Evolutionary conservation across 2,113 vertebrate genomes (phyloP).

Genomic region (Brienomyrus brachyistius): DNA sequence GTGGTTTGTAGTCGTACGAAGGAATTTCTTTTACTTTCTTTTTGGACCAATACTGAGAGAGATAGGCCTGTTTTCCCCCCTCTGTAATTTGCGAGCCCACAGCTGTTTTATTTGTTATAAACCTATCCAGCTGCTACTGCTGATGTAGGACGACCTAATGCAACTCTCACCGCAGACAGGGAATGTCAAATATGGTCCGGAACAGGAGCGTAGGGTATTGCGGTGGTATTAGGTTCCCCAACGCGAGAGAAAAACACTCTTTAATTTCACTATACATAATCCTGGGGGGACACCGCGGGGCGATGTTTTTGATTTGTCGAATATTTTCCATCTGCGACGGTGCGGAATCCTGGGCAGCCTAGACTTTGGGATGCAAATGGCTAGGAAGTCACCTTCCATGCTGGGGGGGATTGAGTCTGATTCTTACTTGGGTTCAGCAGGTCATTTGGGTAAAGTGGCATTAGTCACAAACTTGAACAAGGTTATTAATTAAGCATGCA

Average conservation of each 20-base stretch:
- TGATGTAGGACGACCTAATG: conserved; percentile 29
- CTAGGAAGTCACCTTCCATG: neutral
- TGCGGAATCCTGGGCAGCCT: neutral
- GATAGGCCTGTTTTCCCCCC: conserved; percentile 36
- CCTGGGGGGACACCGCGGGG: neutral
- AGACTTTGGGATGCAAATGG: neutral
- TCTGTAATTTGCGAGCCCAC: conserved; percentile 4
- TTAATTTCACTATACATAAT: neutral
- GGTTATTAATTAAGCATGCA: neutral
- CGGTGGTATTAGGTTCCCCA: conserved; percentile 9
- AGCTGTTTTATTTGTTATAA: conserved; percentile 55
- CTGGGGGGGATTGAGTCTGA: neutral
- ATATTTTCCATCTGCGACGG: neutral
- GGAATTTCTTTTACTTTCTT: conserved; percentile 64
- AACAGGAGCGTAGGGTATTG: neutral
- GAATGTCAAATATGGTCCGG: conserved; percentile 23
- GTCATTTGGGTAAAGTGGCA: neutral
- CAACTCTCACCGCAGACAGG: conserved; percentile 21
- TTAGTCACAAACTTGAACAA: neutral
- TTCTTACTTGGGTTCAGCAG: neutral
- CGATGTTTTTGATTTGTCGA: neutral
- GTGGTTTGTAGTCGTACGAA: conserved; percentile 52
- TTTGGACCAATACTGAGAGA: conserved; percentile 61
- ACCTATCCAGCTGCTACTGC: conserved; percentile 27
- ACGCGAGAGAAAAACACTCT: neutral